Base-by-base conservation (phyloP, 1,140 invertebrate genomes). In the Diorhabda carinulata region DNA sequence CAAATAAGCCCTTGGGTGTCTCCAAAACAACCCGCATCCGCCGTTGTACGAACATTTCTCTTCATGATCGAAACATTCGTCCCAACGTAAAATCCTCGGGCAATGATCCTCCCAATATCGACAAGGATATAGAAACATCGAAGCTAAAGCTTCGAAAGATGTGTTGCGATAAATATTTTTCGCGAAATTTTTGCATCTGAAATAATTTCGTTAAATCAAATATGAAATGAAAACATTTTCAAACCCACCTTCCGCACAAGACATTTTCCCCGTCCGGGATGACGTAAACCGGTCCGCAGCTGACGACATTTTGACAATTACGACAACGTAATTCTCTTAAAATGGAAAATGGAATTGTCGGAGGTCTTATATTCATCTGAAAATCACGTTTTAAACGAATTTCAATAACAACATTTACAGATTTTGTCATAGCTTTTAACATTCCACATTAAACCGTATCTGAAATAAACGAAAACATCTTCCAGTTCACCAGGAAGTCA, bases 111-210 rank as follows among this genome's bases (percentile, higher is more conserved):
- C 66, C 74, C 76, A 79, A 61, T 78, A 73, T 60, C 68, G 70
- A 62, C 79, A 81, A n/a, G 78, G 78, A 72, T 75, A 81, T 5
- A 71, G 40, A 62, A 78, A 80, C 10, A 71, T 74, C 7, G 69
- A 73, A 5, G 78, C 78, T 43, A 79, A 44, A 5, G 74, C 70
- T 73, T 80, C 79, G 57, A 74, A 79, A 3, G 76, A 69, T n/a
- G 61, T 59, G 44, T 78, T 77, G 42, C 41, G 56, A 67, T 69
- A 66, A 9, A 70, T 58, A 10, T 67, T 40, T 45, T 67, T 67
- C 1, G 65, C 65, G 9, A 60, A 60, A 43, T 43, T 6, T 45
- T 59, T 10, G 45, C 65, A 67, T 44, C 65, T 67, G 44, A 25
- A 52, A 52, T 52, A 52, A 52, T 9, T 6, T 6, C 5, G 45